Evolutionary conservation across 2,797 vertebrate genomes (phyloP).

Genomic region (Gallinago stenura): DNA sequence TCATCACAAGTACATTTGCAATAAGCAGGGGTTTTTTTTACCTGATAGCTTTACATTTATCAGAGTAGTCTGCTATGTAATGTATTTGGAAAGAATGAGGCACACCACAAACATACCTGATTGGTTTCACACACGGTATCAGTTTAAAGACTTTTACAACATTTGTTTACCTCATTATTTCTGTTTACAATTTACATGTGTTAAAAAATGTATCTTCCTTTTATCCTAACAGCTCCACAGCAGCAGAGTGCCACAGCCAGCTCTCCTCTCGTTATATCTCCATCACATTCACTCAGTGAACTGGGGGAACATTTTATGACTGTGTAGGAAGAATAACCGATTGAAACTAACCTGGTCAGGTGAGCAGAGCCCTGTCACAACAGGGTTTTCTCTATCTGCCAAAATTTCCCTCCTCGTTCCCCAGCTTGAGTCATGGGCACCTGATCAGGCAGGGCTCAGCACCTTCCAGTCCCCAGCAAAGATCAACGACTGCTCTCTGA

Average conservation of each 20-base stretch:
- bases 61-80: not conserved
- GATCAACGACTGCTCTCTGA: not conserved
- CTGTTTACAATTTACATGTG: not conserved
- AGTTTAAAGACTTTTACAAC: not conserved
- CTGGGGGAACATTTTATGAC: not conserved
- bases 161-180: not conserved
- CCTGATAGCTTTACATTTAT: not conserved
- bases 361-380: not conserved
- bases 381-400: not conserved
- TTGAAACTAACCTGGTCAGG: not conserved
- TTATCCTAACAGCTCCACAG: not conserved
- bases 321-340: not conserved
- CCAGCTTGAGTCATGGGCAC: not conserved
- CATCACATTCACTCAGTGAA: not conserved
- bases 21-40: not conserved
- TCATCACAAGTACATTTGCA: not conserved
- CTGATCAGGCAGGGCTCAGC: not conserved
- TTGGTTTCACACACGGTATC: not conserved
- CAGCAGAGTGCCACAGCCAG: not conserved
- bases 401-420: not conserved
- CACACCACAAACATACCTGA: not conserved
- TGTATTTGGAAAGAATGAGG: not conserved
- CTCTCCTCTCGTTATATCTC: not conserved
- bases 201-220: not conserved
- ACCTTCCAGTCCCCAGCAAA: not conserved